Percentiles rank a stretch among this genome's conserved stretches.
Evolutionary conservation across 2,888 invertebrate species (phyloP).

Genomic region (Volucella zonaria): DNA sequence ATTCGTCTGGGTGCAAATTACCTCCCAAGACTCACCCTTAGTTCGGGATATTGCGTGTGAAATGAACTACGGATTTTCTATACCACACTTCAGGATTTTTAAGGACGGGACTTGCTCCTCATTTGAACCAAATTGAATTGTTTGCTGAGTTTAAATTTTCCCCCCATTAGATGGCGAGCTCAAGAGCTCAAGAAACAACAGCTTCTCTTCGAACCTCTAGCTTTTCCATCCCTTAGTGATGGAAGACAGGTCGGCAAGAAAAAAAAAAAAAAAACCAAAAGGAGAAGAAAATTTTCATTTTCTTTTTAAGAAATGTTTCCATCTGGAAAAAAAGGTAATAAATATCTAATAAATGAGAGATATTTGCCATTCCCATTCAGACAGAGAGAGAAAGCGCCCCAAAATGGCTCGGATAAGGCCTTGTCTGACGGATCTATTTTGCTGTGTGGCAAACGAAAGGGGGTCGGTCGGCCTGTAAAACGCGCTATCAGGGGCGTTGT

Average conservation of each 20-base stretch:
- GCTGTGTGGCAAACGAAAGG: background rate
- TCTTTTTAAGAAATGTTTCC: conserved; percentile 41
- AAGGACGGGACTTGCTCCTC: background rate
- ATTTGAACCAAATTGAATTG: conserved; percentile 44
- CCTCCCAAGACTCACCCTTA: background rate
- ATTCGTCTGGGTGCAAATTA: conserved; percentile 1
- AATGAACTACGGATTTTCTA: conserved; percentile 12
- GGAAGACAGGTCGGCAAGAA: no score
- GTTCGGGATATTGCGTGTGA: background rate
- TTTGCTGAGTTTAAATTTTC: conserved; percentile 7
- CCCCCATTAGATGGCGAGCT: no score
- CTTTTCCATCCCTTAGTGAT: no score
- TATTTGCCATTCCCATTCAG: conserved; percentile 46
- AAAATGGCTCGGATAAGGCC: background rate
- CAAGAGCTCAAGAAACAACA: no score
- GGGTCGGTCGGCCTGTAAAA: background rate
- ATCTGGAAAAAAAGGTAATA: conserved; percentile 63
- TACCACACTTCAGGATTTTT: background rate
- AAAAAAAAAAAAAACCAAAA: no score
- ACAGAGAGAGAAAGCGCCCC: conserved; percentile 10
- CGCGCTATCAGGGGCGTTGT: conserved; percentile 19
- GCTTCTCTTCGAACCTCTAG: no score
- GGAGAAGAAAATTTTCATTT: background rate
- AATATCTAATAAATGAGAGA: conserved; percentile 67
- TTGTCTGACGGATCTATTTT: conserved; percentile 1